phyloP scores from a whole-genome alignment of 2,113 vertebrate genomes.

The Pandion haliaetus region DNA sequence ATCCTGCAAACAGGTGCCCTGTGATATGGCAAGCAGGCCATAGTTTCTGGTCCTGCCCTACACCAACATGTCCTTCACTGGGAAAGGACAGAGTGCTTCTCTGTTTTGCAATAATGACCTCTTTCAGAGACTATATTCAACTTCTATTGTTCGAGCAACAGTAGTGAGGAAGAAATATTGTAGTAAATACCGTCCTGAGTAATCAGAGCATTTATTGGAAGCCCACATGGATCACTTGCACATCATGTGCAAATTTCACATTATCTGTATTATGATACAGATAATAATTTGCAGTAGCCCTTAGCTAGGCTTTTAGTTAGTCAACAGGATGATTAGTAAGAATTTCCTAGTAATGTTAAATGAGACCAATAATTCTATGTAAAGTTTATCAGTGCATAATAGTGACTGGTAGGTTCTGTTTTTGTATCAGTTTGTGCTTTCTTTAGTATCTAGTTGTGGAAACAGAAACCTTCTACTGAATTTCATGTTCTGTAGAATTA shows the following conservation, averaged over 20 bases:
- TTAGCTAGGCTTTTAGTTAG: background rate
- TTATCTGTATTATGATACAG: background rate
- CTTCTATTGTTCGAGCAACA: background rate
- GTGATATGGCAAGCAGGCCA: background rate
- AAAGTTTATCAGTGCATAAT: background rate
- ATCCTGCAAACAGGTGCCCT: background rate
- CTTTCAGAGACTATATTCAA: background rate
- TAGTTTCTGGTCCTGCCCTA: background rate
- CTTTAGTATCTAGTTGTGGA: background rate
- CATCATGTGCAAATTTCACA: background rate
- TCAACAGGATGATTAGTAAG: background rate
- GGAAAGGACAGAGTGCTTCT: background rate
- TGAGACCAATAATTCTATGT: background rate
- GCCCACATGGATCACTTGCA: background rate
- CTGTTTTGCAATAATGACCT: background rate
- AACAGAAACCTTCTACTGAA: background rate
- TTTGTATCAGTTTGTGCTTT: slow-evolving; percentile 10
- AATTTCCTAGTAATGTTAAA: background rate
- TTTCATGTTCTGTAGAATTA: background rate
- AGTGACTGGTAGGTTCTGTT: background rate
- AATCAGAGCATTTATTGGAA: background rate
- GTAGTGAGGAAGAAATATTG: background rate
- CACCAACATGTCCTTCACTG: background rate
- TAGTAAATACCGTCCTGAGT: background rate
- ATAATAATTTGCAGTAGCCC: background rate